phyloP scores from a whole-genome alignment of 1,140 invertebrate genomes.

The Trialeurodes vaporariorum region DNA sequence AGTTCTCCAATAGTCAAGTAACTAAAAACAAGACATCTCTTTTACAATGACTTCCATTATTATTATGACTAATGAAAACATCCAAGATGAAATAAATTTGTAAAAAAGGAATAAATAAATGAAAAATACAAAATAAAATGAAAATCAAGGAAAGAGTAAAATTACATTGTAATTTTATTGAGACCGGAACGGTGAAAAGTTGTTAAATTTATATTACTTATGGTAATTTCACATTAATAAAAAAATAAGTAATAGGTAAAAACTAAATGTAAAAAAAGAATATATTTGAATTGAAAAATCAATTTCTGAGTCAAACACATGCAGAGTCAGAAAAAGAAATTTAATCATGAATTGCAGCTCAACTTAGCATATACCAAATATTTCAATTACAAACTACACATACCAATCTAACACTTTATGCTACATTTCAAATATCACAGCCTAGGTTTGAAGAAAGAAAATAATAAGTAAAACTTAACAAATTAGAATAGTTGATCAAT shows the following conservation, averaged over 20 bases:
- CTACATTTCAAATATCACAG: background rate
- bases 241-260: background rate
- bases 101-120: too few species aligned
- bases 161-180: too few species aligned
- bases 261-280: background rate
- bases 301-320: background rate
- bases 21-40: too few species aligned
- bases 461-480: background rate
- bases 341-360: background rate
- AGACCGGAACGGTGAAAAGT: too few species aligned
- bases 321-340: background rate
- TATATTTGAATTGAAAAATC: background rate
- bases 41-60: too few species aligned
- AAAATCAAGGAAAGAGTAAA: too few species aligned
- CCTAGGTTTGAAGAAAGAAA: background rate
- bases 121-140: too few species aligned
- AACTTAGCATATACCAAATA: background rate
- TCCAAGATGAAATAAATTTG: too few species aligned
- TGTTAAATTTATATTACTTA: too few species aligned
- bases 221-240: too few species aligned
- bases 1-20: too few species aligned
- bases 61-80: too few species aligned
- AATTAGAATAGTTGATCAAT: background rate
- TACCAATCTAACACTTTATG: background rate
- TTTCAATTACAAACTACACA: background rate